phyloP scores from a whole-genome alignment of 1,140 invertebrate genomes.

The Ostrea edulis region DNA sequence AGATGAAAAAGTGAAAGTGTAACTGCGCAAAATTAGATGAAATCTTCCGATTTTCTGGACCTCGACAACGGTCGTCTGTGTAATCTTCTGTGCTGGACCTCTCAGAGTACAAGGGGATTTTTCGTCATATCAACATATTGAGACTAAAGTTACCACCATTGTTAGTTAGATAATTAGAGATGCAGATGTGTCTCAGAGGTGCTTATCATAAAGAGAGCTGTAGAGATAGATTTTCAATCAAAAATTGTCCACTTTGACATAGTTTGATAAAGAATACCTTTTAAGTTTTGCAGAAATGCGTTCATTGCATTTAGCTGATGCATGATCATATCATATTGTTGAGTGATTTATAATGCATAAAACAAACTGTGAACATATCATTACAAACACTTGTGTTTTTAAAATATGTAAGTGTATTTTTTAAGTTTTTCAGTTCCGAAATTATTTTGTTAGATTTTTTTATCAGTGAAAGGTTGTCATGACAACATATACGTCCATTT shows the following conservation, averaged over 20 bases:
- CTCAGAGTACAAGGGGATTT: neutral
- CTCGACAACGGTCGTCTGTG: neutral
- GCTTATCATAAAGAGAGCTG: neutral
- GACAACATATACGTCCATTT: neutral
- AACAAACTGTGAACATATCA: too few species aligned
- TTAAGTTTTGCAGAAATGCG: neutral
- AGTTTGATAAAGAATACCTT: neutral
- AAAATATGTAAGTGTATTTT: too few species aligned
- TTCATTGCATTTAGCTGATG: too few species aligned
- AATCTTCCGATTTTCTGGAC: neutral
- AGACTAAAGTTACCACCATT: neutral
- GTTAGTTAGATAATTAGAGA: neutral
- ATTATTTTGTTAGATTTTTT: neutral
- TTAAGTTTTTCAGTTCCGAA: neutral
- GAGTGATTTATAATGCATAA: too few species aligned
- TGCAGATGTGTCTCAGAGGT: neutral
- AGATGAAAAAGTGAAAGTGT: slow-evolving; percentile 43
- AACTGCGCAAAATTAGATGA: slow-evolving; percentile 17
- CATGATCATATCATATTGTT: too few species aligned
- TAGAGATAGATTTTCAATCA: neutral
- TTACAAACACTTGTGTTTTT: too few species aligned
- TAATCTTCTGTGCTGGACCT: neutral
- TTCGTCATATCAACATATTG: neutral
- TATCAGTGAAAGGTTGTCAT: neutral
- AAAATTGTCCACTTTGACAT: neutral